These are phyloP conservation scores for Wasmannia auropunctata DNA, from an alignment of 1,140 invertebrate species.

Conservation along the genomic window DNA sequence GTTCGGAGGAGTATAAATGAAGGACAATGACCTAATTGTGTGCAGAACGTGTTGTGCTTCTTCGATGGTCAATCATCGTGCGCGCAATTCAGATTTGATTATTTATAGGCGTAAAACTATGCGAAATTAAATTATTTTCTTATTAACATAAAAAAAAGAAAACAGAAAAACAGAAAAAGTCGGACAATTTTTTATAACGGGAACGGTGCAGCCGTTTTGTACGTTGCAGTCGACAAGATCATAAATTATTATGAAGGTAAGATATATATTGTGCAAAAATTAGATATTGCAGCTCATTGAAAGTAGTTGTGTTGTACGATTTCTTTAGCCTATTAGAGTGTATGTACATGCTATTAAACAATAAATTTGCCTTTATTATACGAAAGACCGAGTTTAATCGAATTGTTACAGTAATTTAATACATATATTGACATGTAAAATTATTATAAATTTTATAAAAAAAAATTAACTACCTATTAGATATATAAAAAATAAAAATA, in stretches of 20 bases:
- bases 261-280: neutral
- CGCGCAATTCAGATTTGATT: conserved; percentile 27
- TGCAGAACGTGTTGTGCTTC: conserved; percentile 81
- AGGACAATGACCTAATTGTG: conserved; percentile 84
- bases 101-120: conserved; percentile 28
- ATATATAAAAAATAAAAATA: too few relatives aligned
- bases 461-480: neutral
- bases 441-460: too few relatives aligned
- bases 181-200: neutral
- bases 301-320: neutral
- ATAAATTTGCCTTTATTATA: neutral
- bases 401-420: neutral
- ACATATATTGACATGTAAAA: too few relatives aligned
- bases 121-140: neutral
- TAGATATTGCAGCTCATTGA: neutral
- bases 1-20: conserved; percentile 81
- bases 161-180: neutral
- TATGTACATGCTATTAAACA: neutral
- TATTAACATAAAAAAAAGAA: neutral
- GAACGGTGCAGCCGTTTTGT: conserved; percentile 1
- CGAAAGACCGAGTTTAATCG: neutral
- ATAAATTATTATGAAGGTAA: conserved; percentile 49
- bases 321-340: neutral
- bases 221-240: neutral
- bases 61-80: conserved; percentile 71